Conservation (phyloP, 1,140 invertebrate genomes). For the Dreissena rostriformis region DNA sequence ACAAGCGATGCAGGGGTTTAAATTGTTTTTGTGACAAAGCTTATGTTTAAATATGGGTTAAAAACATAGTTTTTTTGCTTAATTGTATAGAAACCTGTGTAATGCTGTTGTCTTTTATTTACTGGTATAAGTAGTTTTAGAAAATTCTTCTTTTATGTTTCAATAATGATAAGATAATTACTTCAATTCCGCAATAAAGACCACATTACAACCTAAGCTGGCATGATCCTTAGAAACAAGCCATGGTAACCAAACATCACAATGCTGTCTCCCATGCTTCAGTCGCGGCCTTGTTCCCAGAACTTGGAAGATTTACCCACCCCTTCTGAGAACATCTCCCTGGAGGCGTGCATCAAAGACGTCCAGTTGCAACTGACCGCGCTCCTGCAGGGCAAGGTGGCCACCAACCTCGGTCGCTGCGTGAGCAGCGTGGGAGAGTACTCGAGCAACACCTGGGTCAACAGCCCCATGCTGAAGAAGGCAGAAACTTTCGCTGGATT, state of each 20-base stretch:
- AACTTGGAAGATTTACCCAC: slow-evolving; percentile 28
- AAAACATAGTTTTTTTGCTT: too few species aligned
- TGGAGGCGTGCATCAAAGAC: slow-evolving; percentile 41
- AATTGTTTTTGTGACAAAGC: too few species aligned
- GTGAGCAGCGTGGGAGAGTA: slow-evolving; percentile 95
- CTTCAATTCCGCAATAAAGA: background rate
- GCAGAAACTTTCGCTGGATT: slow-evolving; percentile 98
- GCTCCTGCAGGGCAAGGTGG: slow-evolving; percentile 82
- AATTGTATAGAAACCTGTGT: too few species aligned
- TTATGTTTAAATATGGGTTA: too few species aligned
- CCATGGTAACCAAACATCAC: background rate
- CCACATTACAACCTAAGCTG: background rate
- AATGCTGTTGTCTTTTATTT: too few species aligned
- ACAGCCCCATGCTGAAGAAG: slow-evolving; percentile 91
- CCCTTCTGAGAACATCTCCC: background rate
- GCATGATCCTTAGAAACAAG: background rate
- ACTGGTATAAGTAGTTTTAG: too few species aligned
- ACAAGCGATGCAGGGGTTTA: too few species aligned
- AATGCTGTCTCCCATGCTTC: background rate
- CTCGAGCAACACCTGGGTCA: slow-evolving; percentile 90
- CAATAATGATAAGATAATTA: too few species aligned
- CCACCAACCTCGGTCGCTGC: slow-evolving; percentile 90
- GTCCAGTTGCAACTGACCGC: slow-evolving; percentile 87
- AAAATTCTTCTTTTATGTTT: too few species aligned
- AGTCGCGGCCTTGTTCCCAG: slow-evolving; percentile 38